Conservation (phyloP, 2,888 invertebrate genomes). For the Nephrotoma flavescens region DNA sequence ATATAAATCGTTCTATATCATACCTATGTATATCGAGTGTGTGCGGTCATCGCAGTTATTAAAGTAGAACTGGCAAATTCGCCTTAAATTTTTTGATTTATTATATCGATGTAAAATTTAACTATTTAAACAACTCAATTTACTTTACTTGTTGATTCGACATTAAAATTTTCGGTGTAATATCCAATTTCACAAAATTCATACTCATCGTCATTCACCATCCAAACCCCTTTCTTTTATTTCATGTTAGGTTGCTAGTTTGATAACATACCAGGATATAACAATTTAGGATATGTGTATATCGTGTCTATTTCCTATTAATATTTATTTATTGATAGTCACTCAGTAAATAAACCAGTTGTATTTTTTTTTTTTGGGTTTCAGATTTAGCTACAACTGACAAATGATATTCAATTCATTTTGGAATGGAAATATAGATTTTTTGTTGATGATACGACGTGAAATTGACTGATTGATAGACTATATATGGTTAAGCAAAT, state of each 20-base stretch:
- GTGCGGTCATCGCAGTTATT: background rate
- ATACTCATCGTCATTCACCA: background rate
- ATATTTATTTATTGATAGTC: background rate
- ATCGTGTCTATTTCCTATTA: slow-evolving; percentile 1
- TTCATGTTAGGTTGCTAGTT: background rate
- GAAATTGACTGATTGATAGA: slow-evolving; percentile 1
- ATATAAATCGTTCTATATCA: background rate
- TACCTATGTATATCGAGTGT: background rate
- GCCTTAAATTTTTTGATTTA: background rate
- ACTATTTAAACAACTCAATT: background rate
- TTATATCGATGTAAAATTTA: background rate
- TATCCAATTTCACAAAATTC: background rate
- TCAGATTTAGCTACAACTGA: background rate
- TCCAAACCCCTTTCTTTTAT: background rate
- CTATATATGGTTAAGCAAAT: background rate
- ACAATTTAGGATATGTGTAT: background rate
- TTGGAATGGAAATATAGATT: background rate
- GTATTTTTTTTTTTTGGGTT: background rate
- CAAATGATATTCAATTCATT: slow-evolving; percentile 3
- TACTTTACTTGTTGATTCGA: background rate
- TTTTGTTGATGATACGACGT: background rate
- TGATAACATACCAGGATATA: background rate
- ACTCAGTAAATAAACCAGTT: background rate
- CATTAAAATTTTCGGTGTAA: background rate
- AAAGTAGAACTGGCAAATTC: background rate